Percentiles rank a stretch among this genome's conserved stretches.
These are phyloP conservation scores for Sciurus vulgaris DNA, from an alignment of 2,797 vertebrate genomes.

Conservation along the genomic window DNA sequence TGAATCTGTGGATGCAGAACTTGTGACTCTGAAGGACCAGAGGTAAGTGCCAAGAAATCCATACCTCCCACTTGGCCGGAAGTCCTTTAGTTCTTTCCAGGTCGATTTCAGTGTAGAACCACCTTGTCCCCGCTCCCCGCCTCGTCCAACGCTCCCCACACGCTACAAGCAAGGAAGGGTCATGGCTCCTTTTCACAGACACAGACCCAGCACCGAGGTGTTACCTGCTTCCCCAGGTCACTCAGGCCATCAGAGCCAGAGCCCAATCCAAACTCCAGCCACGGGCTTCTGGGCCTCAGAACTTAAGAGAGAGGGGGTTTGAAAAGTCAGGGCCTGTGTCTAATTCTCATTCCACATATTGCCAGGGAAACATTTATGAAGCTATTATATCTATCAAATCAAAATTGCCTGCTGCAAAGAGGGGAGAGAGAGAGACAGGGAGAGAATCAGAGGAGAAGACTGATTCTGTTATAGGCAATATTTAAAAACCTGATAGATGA, in stretches of 20 bases:
- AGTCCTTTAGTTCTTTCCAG: not conserved
- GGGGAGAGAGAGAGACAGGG: not conserved
- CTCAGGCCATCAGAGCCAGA: not conserved
- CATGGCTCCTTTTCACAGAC: accelerated
- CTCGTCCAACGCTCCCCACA: not conserved
- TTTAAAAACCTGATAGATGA: not conserved
- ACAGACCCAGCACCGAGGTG: not conserved
- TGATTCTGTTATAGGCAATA: not conserved
- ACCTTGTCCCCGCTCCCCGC: too few relatives aligned
- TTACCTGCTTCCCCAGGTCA: not conserved
- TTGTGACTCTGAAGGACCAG: not conserved
- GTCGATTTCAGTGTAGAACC: not conserved
- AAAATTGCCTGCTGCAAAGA: not conserved
- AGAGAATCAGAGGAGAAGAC: not conserved
- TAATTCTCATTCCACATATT: not conserved
- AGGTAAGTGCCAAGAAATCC: not conserved
- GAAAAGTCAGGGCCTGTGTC: not conserved
- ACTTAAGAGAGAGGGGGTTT: not conserved
- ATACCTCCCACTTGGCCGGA: accelerated
- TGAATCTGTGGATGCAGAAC: not conserved
- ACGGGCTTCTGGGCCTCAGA: not conserved
- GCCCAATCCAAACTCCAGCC: not conserved
- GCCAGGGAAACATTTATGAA: not conserved
- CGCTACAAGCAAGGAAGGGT: accelerated
- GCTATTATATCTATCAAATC: not conserved